Evolutionary conservation across 2,888 invertebrate species (phyloP), one percentile per base, ranked within the genome.

Genomic region (Tethea ocularis): DNA sequence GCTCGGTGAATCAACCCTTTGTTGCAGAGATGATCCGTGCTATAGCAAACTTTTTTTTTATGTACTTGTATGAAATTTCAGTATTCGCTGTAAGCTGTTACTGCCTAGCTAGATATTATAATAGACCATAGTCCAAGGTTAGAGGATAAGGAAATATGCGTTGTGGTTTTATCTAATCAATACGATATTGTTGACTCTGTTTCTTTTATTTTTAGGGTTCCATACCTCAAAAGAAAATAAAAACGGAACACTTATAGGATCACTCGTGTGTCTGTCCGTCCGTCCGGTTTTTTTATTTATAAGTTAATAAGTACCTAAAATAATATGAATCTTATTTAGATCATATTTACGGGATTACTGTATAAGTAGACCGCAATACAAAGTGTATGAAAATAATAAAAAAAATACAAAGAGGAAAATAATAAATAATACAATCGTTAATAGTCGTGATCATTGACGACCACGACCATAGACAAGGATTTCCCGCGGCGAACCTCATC

Each of bases 401-500:
- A 17, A 20, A 20, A 10, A 20, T 46, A 20, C 10, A 20, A 10
- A 8, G 20, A 2, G 13, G 33, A 13, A 20, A 20, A 20, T 17
- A 46, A 46, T 20, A 7, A 20, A 46, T 46, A 46, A 20, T 46
- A 46, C 8, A 46, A 10, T 20, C 46, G 20, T 46, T 46, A 26
- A 56, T n/a, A 13, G 36, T n/a, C 23, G 46, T 66, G 69, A 62
- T 64, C 67, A 63, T 77, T 72, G 77, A 77, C 74, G 75, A 75
- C 73, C 70, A 69, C 67, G 74, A 77, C 38, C 78, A 72, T 74
- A 77, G 77, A 75, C 75, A 65, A 78, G 82, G 79, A 83, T 84
- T 85, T 84, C 80, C 83, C 84, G 74, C 75, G 74, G 71, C 78
- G 74, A 71, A 71, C 72, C 73, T 71, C 77, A 81, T 88, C 87